A percentile compares a stretch with the other conserved stretches of the same genome.
Conservation (phyloP, 37 sponge, comb jelly and placozoan genomes). For the Tethya wilhelma region DNA sequence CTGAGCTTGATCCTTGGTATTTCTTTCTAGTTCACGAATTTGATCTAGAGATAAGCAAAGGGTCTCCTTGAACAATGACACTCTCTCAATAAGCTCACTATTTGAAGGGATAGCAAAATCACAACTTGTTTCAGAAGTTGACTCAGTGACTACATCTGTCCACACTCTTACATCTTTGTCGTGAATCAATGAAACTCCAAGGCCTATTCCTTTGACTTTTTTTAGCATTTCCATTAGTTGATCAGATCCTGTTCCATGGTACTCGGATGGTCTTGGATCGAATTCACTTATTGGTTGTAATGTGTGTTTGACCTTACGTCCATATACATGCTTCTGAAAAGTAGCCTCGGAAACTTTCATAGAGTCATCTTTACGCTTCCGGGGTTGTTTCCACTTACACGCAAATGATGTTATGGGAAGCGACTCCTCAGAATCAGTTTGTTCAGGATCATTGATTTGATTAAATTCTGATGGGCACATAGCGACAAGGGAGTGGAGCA, state of each 20-base stretch:
- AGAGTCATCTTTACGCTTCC: neutral
- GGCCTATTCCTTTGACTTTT: neutral
- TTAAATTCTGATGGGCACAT: neutral
- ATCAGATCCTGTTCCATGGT: neutral
- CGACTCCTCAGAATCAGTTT: slow-evolving; percentile 1
- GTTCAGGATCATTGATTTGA: neutral
- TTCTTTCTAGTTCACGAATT: slow-evolving; percentile 14
- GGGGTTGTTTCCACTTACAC: slow-evolving; percentile 29
- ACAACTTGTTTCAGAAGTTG: neutral
- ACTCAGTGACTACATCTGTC: neutral
- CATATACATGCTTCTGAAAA: slow-evolving; percentile 53
- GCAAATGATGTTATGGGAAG: slow-evolving; percentile 23
- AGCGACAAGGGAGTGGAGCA: slow-evolving; percentile 25
- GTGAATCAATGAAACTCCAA: slow-evolving; percentile 14
- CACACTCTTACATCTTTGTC: neutral
- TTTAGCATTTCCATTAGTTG: neutral
- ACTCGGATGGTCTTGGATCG: slow-evolving; percentile 40
- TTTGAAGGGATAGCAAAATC: too few relatives aligned
- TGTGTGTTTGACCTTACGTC: slow-evolving; percentile 6
- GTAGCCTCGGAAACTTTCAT: slow-evolving; percentile 13
- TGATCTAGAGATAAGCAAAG: neutral
- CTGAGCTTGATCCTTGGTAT: slow-evolving; percentile 18
- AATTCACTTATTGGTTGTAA: slow-evolving; percentile 20
- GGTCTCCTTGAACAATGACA: slow-evolving; percentile 16
- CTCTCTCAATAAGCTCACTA: neutral